These are phyloP conservation scores for Pocillopora grandis DNA, from an alignment of 92 coral and sea anemone genomes.

Conservation along the genomic window DNA sequence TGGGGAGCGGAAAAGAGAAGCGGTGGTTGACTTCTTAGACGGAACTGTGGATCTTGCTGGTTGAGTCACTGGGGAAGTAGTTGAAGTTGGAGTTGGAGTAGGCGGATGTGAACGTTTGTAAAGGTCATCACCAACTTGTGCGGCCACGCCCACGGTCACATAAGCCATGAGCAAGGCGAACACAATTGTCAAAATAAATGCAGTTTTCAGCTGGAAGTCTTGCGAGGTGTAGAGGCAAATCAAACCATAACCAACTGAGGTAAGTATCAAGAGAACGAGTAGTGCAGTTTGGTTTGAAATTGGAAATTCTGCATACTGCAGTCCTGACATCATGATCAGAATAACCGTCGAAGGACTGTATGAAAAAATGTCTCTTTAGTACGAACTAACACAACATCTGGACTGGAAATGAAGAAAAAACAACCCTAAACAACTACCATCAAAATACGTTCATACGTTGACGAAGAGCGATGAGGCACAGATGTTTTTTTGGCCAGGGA, in stretches of 20 bases:
- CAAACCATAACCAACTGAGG: conserved; percentile 63
- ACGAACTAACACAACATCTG: too few species aligned
- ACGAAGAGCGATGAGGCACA: too few species aligned
- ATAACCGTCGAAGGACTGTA: conserved; percentile 93
- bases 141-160: conserved; percentile 74
- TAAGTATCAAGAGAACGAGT: conserved; percentile 41
- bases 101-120: conserved; percentile 10
- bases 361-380: not conserved
- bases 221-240: conserved; percentile 88
- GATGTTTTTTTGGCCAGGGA: too few species aligned
- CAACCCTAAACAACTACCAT: too few species aligned
- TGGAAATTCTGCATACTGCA: conserved; percentile 36
- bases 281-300: conserved; percentile 10
- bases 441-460: too few species aligned
- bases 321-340: conserved; percentile 75
- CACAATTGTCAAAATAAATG: conserved; percentile 69
- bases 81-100: conserved; percentile 7
- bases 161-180: conserved; percentile 84
- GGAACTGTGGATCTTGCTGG: not conserved
- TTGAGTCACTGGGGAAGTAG: not conserved
- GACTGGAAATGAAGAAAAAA: too few species aligned
- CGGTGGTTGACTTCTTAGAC: too few species aligned
- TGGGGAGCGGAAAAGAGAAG: too few species aligned
- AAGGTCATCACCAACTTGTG: conserved; percentile 43
- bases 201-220: conserved; percentile 88